phyloP scores from a whole-genome alignment of 2,797 vertebrate species.

The Diceros bicornis region DNA sequence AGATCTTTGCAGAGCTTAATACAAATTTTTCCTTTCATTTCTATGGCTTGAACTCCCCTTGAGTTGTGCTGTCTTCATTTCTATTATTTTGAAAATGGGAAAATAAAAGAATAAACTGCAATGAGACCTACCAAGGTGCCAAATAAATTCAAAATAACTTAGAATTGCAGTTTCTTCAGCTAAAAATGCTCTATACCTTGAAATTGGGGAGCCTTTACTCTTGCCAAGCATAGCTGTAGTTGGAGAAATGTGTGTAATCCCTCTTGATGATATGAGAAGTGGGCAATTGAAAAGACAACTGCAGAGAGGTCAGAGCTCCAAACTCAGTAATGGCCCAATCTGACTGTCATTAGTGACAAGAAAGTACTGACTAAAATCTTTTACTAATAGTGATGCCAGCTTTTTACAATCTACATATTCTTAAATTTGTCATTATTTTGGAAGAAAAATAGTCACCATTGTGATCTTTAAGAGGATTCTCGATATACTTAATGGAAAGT shows the following conservation, averaged over 20 bases:
- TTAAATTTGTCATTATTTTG: constrained; percentile 55
- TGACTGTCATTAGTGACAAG: background rate
- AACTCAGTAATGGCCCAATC: background rate
- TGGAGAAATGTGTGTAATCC: constrained; percentile 17
- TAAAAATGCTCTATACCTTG: background rate
- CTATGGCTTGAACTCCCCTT: background rate
- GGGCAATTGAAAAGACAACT: constrained; percentile 28
- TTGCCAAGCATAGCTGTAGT: background rate
- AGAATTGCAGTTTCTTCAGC: constrained; percentile 17
- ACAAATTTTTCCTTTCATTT: constrained; percentile 50
- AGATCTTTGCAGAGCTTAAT: constrained; percentile 38
- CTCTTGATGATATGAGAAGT: constrained; percentile 48
- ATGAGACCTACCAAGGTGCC: background rate
- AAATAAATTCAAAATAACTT: constrained; percentile 63
- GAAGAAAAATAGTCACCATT: background rate
- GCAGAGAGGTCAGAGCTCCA: constrained; percentile 16
- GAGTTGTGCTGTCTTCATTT: constrained; percentile 28
- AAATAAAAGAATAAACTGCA: constrained; percentile 55
- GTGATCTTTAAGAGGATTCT: background rate
- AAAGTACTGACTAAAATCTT: background rate
- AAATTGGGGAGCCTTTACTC: background rate
- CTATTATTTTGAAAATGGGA: constrained; percentile 64
- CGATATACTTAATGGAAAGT: constrained; percentile 54
- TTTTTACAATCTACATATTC: background rate
- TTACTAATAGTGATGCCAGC: background rate